phyloP scores from a whole-genome alignment of 92 coral and sea anemone genomes.

The Palythoa grandis region DNA sequence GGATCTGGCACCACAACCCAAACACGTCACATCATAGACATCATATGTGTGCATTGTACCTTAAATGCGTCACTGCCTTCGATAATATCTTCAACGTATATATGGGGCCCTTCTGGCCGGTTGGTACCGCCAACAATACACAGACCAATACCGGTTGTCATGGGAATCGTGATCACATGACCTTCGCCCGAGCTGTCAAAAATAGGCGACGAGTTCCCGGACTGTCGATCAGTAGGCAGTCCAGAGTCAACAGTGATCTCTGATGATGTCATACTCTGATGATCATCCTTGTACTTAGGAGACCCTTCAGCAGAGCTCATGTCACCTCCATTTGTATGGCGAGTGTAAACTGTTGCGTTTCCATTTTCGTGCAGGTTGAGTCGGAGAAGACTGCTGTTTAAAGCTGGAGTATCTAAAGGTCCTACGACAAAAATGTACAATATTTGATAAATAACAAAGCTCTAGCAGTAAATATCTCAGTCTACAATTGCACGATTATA shows the following conservation, averaged over 20 bases:
- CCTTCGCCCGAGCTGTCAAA: conserved; percentile 89
- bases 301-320: conserved; percentile 51
- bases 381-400: conserved; percentile 66
- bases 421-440: conserved; percentile 35
- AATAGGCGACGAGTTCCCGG: conserved; percentile 84
- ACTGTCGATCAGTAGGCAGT: conserved; percentile 87
- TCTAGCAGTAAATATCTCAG: not conserved
- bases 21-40: no score
- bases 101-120: conserved; percentile 92
- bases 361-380: conserved; percentile 50
- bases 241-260: conserved; percentile 96
- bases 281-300: conserved; percentile 74
- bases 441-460: not conserved
- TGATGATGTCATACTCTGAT: conserved; percentile 80
- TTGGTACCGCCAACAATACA: conserved; percentile 95
- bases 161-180: conserved; percentile 72
- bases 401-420: conserved; percentile 75
- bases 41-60: conserved; percentile 39
- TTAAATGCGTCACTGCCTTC: conserved; percentile 93
- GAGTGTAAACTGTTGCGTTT: conserved; percentile 41
- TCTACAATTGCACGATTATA: no score
- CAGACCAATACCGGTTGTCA: conserved; percentile 86
- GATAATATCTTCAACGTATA: conserved; percentile 82
- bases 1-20: no score
- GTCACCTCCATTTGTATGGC: conserved; percentile 59